Evolutionary conservation across 2,888 invertebrate species (phyloP).

Genomic region (Pelosia muscerda): DNA sequence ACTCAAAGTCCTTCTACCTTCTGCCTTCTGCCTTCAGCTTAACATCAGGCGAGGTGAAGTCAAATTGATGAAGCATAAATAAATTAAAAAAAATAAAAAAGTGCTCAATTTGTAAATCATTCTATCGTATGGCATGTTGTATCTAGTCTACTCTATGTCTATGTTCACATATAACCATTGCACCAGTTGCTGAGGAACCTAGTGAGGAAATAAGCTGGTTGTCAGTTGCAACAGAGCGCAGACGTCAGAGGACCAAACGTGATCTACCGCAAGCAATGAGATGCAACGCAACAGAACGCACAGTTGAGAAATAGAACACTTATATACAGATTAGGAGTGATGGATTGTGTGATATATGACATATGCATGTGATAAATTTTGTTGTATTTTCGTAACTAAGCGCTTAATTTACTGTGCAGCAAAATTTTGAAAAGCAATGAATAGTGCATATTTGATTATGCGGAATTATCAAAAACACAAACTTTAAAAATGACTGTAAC

Average conservation of each 20-base stretch:
- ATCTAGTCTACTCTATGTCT: neutral
- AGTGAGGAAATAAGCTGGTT: neutral
- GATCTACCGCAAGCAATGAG: slow-evolving; percentile 25
- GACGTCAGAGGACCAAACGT: neutral
- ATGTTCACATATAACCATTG: neutral
- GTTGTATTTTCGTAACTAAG: neutral
- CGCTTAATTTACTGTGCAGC: too few species aligned
- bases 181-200: neutral
- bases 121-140: neutral
- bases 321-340: slow-evolving; percentile 19
- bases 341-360: slow-evolving; percentile 5
- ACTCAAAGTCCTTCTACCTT: too few species aligned
- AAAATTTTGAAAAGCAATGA: too few species aligned
- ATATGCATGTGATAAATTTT: neutral
- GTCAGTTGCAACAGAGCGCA: slow-evolving; percentile 14
- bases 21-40: too few species aligned
- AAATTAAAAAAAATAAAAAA: too few species aligned
- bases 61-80: too few species aligned
- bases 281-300: slow-evolving; percentile 20
- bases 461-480: too few species aligned
- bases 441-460: too few species aligned
- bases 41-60: too few species aligned
- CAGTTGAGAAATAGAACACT: slow-evolving; percentile 33
- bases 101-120: neutral
- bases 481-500: too few species aligned